phyloP scores from a whole-genome alignment of 2,797 vertebrate species.

The Hoplostethus atlanticus region DNA sequence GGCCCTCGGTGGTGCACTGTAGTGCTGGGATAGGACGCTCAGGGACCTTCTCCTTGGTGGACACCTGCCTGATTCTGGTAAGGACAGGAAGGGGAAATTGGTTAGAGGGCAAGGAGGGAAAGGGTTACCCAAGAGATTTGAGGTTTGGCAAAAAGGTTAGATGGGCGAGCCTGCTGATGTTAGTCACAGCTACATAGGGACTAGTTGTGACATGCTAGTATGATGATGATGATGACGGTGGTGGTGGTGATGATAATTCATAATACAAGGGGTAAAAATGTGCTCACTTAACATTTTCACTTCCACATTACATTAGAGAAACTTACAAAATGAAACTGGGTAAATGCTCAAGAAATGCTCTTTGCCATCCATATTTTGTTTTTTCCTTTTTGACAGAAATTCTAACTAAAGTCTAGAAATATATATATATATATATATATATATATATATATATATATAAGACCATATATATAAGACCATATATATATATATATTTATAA shows the following conservation, averaged over 20 bases:
- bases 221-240: no score
- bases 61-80: slow-evolving; percentile 96
- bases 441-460: no score
- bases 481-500: no score
- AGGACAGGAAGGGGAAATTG: slow-evolving; percentile 51
- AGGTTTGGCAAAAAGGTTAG: slow-evolving; percentile 16
- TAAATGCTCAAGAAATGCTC: no score
- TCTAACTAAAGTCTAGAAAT: no score
- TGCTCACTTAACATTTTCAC: background rate
- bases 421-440: no score
- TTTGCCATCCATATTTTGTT: no score
- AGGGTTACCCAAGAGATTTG: slow-evolving; percentile 15
- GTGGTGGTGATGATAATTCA: no score
- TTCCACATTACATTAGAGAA: no score
- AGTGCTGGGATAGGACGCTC: slow-evolving; percentile 97
- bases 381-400: no score
- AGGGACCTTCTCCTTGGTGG: slow-evolving; percentile 95
- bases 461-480: no score
- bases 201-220: slow-evolving; percentile 24
- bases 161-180: slow-evolving; percentile 1
- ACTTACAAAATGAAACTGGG: no score
- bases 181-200: slow-evolving; percentile 8
- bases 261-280: background rate
- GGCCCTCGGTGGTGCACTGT: slow-evolving; percentile 94
- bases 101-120: slow-evolving; percentile 4